phyloP scores from a whole-genome alignment of 2,888 invertebrate species.

The Siphonodentalium dalli region DNA sequence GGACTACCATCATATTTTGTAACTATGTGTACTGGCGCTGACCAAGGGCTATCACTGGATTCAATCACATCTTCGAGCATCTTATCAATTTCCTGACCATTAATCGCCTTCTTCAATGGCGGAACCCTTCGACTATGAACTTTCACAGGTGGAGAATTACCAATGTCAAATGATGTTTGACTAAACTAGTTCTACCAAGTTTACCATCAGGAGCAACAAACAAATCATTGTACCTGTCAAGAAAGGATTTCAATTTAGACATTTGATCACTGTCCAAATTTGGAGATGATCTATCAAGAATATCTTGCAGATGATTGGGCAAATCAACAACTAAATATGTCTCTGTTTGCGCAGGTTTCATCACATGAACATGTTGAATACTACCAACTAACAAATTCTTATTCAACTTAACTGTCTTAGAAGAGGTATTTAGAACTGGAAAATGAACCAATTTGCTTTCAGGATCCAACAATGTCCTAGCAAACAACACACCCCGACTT shows the following conservation, averaged over 20 bases:
- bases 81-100: constrained; percentile 10
- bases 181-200: neutral
- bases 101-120: neutral
- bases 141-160: constrained; percentile 2
- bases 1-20: constrained; percentile 1
- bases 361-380: no score
- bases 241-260: no score
- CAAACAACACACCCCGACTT: neutral
- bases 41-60: constrained; percentile 14
- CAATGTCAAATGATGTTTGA: constrained; percentile 1
- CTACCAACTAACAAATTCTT: no score
- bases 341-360: no score
- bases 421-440: no score
- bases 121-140: constrained; percentile 7
- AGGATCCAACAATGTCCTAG: constrained; percentile 1
- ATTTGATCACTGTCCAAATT: no score
- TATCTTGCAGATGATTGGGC: no score
- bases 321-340: no score
- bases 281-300: no score
- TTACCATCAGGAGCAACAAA: neutral
- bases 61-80: constrained; percentile 12
- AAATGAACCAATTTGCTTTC: no score
- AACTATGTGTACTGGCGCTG: constrained; percentile 5
- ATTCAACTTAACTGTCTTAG: no score
- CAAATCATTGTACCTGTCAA: constrained; percentile 4